Evolutionary conservation across 2,113 vertebrate genomes (phyloP), one percentile per base, ranked within the genome.

Genomic region (Egretta garzetta): DNA sequence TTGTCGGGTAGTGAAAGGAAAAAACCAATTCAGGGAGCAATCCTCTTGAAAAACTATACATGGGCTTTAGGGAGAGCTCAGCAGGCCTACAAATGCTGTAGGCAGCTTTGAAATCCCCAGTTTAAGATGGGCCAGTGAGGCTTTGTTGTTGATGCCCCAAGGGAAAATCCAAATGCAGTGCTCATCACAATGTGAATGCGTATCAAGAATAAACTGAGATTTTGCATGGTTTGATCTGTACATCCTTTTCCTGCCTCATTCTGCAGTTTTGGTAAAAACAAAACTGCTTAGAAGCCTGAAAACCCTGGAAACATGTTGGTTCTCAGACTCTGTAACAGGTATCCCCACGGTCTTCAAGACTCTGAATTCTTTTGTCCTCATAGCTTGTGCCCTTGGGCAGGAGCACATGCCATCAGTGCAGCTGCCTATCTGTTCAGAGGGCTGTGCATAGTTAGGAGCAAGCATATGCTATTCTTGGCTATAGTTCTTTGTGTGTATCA

Each of bases 71-170:
- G 83, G 62, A 64, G 59, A 83, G 85, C 88, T 90, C 81, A 74
- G 94, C 75, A 74, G 62, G 71, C 86, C 80, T 67, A 64, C 64
- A 63, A 72, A 55, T 26, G 81, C 93, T 93, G 70, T 10, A 67
- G 82, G 95, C 93, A 94, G 86, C 86, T 90, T n/a, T 86, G 82
- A 90, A 92, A 94, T 88, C 71, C 50, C 66, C 52, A 56, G 56
- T 87, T 84, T 87, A 80, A 90, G 73, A 71, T 67, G 77, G 71
- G 74, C 89, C 75, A 45, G 27, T 45, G 72, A 52, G 62, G 33
- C 52, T 96, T 90, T 93, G 60, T 41, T 82, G 79, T 32, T 22
- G 86, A 35, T 63, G 79, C 67, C 91, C 52, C 89, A 50, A 90
- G 91, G 95, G 75, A 83, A 56, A 82, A 86, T 74, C 70, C 75